Conservation (phyloP, 2,113 vertebrate species). For the Pongo abelii region DNA sequence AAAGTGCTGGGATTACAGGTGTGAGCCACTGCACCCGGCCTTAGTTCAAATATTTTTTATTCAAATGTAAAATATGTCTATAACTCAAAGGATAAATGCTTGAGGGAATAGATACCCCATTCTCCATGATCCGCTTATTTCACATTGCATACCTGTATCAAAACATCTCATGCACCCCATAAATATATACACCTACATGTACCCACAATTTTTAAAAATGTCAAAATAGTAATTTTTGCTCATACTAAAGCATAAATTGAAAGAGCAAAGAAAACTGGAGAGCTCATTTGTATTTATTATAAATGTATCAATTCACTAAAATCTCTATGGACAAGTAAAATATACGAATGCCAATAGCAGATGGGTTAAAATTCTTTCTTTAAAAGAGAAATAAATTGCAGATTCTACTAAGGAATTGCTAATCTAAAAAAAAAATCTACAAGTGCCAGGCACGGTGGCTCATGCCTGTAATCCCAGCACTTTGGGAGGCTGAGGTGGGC, state of each 20-base stretch:
- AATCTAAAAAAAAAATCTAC: background rate
- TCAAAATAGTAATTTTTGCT: background rate
- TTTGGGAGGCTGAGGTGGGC: too few species aligned
- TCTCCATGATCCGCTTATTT: too few species aligned
- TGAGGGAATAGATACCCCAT: too few species aligned
- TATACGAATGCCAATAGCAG: background rate
- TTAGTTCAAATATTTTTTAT: background rate
- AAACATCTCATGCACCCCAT: too few species aligned
- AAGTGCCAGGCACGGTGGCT: background rate
- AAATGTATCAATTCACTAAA: conserved; percentile 7
- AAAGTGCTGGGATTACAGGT: too few species aligned
- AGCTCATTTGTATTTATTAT: conserved; percentile 35
- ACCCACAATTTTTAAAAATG: background rate
- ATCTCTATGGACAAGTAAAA: conserved; percentile 3
- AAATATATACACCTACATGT: too few species aligned
- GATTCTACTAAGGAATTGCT: conserved; percentile 27
- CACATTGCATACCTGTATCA: too few species aligned
- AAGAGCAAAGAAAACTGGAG: conserved; percentile 38
- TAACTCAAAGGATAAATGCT: too few species aligned
- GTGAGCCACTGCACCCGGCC: too few species aligned
- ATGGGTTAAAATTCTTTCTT: background rate
- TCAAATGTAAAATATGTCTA: background rate
- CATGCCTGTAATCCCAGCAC: too few species aligned
- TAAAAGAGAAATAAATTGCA: conserved; percentile 1
- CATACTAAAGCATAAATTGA: conserved; percentile 8